Evolutionary conservation across 2,113 vertebrate genomes (phyloP), one percentile per base, ranked within the genome.

Genomic region (Festucalex cinctus): DNA sequence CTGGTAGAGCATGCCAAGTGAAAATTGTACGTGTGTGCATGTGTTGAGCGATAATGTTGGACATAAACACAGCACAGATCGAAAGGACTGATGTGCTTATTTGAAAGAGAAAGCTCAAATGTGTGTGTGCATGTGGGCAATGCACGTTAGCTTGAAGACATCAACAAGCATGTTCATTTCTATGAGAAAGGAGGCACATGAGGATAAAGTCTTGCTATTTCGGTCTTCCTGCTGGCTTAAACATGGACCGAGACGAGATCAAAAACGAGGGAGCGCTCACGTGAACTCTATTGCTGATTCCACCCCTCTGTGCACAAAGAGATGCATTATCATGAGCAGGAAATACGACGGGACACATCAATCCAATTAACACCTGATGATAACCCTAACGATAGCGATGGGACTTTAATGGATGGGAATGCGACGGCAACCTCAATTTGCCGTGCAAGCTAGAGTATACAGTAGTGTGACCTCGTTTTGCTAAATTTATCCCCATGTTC

Each of bases 161-260:
- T 77, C 75, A 80, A 71, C 65, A 71, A 80, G 71, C 68, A 73
- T 53, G 63, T 78, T 73, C 74, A 76, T 83, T 80, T 83, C 59
- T 76, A 68, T 51, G 62, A 64, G 74, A 71, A 60, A 13, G 44
- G 71, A 48, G 43, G 6, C 1, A 49, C 35, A 36, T 6, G n/a
- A 61, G 35, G 58, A 19, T 56, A 53, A 53, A 54, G 69, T 46
- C 24, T 17, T 13, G 59, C 76, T 86, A 74, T 84, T 81, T 82
- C 63, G 61, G 69, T 35, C 69, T 82, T 75, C 66, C 68, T 22
- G 39, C 60, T 49, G 28, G 57, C 53, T 63, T 70, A 19, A 70
- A 75, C 19, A 22, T 9, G 24, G 22, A 37, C 75, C 32, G 59
- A 26, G 13, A 54, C 22, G 20, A 73, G 66, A 63, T 51, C n/a